Base-by-base conservation (phyloP, 2,888 invertebrate genomes). In the Hemicrepidius hirtus region DNA sequence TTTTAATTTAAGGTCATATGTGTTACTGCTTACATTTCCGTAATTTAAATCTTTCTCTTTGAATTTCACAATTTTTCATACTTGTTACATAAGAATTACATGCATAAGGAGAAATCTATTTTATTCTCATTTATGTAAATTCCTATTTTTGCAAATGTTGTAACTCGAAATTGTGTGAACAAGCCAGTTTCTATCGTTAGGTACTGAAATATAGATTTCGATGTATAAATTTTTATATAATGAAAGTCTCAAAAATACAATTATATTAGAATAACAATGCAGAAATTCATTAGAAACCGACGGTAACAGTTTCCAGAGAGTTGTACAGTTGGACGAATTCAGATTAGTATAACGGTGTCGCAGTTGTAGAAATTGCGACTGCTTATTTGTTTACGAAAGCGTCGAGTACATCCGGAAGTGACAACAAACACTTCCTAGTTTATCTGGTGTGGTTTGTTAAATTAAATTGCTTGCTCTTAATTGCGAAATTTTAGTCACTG, bases 391-490 rank as follows among this genome's bases (percentile, higher is more conserved):
- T 70, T 68, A 46, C 64, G 64, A 70, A 70, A 70, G 64, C 55
- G 64, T 40, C 41, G 24, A 64, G 46, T 49, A 70, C 70, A 64
- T 70, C 70, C 64, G 70, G 70, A 70, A 70, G 46, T 70, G 63
- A 70, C 70, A 70, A 60, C 32, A 60, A 70, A 40, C 70, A 46
- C 64, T 70, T 70, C 64, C 70, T 70, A 64, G 63, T 64, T 70
- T 70, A 57, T 70, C 70, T 70, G 28, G 55, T 57, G 70, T 59
- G 70, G 70, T 70, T 70, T 70, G 63, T 57, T 64, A 64, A 70
- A 64, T 70, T 70, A 70, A 57, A 64, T 41, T 55, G 63, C 49
- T 60, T 57, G 46, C 53, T 70, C 60, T 64, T 64, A 55, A 64
- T 64, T 57, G 64, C 57, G 55, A 40, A 57, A 64, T 64, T 70